Base-by-base conservation (phyloP, 2,888 invertebrate species). In the Polyploca ridens region DNA sequence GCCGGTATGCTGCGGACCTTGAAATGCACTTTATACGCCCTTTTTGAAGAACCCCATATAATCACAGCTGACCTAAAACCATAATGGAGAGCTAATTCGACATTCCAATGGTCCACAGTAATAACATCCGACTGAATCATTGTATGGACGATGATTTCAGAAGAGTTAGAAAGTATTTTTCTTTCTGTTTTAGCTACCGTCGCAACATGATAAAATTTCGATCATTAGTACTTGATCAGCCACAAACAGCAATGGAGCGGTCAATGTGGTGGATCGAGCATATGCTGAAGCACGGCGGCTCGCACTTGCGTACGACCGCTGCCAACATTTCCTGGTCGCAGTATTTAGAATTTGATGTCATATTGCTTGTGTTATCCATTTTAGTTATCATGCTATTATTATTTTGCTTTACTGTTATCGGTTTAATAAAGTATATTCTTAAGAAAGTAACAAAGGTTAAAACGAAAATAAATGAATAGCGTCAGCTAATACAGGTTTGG, bases 211-310 rank as follows among this genome's bases (percentile, higher is more conserved):
- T 41, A 41, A 13, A 13, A 41, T 13, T 41, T 11, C 1, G 41
- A 13, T 11, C 41, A 8, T 41, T 41, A 41, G 5, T 41, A 3
- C 41, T 11, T 1, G 41, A 41, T 13, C 41, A 41, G 13, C 41
- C 46, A 7, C 46, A 46, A 7, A 6, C n/a, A 6, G n/a, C 46
- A 2, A 35, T 85, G 10, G 78, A 86, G 10, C 72, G 76, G 0
- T 81, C 83, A 0, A 78, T 85, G 5, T 85, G 85, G 85, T 85
- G 83, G 85, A 79, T 76, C 5, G 84, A 85, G 61, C 73, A 86
- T 63, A 78, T 85, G 16, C 63, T 85, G 4, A 71, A 84, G 2
- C 80, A 84, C 64, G 74, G 75, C 5, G 81, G 82, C 0, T 62
- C 67, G 27, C 84, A 86, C 64, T 70, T 85, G 3, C 73, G 77